Percentiles rank a stretch among this genome's conserved stretches.
phyloP scores from a whole-genome alignment of 2,113 vertebrate genomes.

The Eulemur rufifrons region DNA sequence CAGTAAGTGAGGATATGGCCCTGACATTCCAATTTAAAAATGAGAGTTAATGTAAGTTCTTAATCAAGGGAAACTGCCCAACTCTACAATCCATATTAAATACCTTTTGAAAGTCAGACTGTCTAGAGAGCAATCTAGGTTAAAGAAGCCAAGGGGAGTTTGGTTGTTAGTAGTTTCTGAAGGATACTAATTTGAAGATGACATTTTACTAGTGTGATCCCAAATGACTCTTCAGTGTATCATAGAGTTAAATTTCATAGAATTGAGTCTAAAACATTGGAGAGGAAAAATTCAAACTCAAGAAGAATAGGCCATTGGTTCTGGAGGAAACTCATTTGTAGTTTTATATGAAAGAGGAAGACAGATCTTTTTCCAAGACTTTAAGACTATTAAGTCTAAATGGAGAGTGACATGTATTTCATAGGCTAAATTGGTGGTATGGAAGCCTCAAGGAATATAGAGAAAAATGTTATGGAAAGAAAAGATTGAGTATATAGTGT shows the following conservation, averaged over 20 bases:
- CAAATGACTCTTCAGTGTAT: background rate
- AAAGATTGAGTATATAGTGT: background rate
- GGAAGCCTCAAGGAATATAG: constrained; percentile 18
- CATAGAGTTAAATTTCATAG: background rate
- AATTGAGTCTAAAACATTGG: constrained; percentile 10
- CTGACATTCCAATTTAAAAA: constrained; percentile 40
- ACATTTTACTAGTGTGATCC: background rate
- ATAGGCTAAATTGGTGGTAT: constrained; percentile 43
- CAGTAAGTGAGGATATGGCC: background rate
- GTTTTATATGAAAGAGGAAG: constrained; percentile 24
- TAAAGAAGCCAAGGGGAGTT: background rate
- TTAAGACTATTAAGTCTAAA: background rate
- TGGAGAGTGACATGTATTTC: constrained; percentile 46
- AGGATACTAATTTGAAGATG: constrained; percentile 9
- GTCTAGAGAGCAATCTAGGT: constrained; percentile 18
- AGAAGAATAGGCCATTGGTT: background rate
- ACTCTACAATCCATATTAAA: background rate
- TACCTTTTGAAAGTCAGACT: constrained; percentile 20
- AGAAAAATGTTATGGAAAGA: background rate
- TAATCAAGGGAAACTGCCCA: constrained; percentile 4
- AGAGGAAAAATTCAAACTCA: background rate
- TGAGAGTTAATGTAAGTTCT: constrained; percentile 11
- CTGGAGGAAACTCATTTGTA: constrained; percentile 11
- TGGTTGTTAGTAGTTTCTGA: constrained; percentile 42
- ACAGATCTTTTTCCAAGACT: constrained; percentile 3